Percentiles rank a stretch among this genome's conserved stretches.
Evolutionary conservation across 2,797 vertebrate species (phyloP).

Genomic region (Cryptoprocta ferox): DNA sequence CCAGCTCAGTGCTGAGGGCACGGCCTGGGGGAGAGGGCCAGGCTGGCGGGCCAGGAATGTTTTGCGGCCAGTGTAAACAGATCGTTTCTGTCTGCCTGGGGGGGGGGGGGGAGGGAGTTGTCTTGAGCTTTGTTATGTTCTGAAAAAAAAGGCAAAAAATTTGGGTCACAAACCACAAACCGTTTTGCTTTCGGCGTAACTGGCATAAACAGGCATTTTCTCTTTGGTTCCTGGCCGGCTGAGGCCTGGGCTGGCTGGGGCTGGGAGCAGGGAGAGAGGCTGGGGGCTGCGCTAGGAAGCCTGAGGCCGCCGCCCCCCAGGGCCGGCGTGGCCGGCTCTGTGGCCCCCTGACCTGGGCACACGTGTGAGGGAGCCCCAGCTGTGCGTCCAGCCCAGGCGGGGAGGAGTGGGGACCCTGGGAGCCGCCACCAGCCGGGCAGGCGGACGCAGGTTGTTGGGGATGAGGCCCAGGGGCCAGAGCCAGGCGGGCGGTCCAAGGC

Average conservation of each 20-base stretch:
- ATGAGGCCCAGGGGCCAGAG: neutral
- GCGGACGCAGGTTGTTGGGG: neutral
- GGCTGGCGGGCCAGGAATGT: neutral
- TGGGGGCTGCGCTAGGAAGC: constrained; percentile 37
- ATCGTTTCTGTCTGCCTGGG: constrained; percentile 69
- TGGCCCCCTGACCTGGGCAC: neutral
- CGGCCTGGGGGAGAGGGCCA: neutral
- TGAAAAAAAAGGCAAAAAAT: constrained; percentile 81
- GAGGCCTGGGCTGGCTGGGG: constrained; percentile 62
- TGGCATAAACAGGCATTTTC: constrained; percentile 79
- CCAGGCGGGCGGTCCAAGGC: fast-evolving
- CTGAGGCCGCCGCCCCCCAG: neutral
- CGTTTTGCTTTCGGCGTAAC: constrained; percentile 78
- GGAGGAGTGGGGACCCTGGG: fast-evolving
- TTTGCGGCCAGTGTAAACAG: constrained; percentile 74
- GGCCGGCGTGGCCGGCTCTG: neutral
- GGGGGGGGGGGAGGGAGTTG: constrained; percentile 64
- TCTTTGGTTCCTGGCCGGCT: constrained; percentile 72
- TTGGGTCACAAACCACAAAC: constrained; percentile 83
- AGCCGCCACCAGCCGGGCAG: neutral
- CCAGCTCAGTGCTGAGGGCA: neutral
- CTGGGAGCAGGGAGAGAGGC: constrained; percentile 17
- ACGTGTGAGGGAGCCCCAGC: neutral
- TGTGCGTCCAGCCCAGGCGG: neutral
- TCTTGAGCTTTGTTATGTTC: constrained; percentile 82